A percentile compares a stretch with the other conserved stretches of the same genome.
Evolutionary conservation across 2,888 invertebrate genomes (phyloP).

Genomic region (Hypercompe scribonia): DNA sequence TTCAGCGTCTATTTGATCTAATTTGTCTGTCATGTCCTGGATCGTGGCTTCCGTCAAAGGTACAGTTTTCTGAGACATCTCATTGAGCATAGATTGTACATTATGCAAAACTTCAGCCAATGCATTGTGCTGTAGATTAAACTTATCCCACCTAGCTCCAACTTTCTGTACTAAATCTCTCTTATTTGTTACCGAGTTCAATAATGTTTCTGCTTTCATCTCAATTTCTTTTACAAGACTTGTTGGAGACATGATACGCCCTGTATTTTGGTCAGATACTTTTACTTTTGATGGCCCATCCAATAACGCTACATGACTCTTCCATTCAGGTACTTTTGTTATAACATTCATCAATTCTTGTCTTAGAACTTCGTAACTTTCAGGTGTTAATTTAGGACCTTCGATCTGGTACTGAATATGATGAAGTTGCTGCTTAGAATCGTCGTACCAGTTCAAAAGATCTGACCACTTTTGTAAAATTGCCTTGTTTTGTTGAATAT

Average conservation of each 20-base stretch:
- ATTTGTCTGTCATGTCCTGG: constrained; percentile 80
- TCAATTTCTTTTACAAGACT: constrained; percentile 91
- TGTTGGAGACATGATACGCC: constrained; percentile 90
- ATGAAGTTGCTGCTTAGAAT: constrained; percentile 91
- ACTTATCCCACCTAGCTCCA: constrained; percentile 92
- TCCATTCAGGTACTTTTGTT: constrained; percentile 90
- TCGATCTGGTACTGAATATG: constrained; percentile 93
- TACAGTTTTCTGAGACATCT: constrained; percentile 83
- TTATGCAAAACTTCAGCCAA: constrained; percentile 89
- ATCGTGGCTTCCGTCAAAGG: constrained; percentile 81
- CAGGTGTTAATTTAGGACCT: constrained; percentile 90
- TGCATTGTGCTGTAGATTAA: constrained; percentile 90
- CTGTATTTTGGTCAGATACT: constrained; percentile 90
- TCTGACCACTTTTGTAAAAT: constrained; percentile 94
- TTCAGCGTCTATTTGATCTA: constrained; percentile 85
- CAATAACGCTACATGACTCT: constrained; percentile 88
- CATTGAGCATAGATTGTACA: constrained; percentile 85
- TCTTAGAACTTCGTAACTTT: constrained; percentile 90
- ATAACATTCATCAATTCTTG: constrained; percentile 90
- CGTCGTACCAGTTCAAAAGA: constrained; percentile 92
- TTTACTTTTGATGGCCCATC: constrained; percentile 90
- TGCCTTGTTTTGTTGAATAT: constrained; percentile 90
- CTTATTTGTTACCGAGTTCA: constrained; percentile 89
- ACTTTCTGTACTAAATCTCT: constrained; percentile 90
- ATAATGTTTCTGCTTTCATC: constrained; percentile 89